A percentile compares a stretch with the other conserved stretches of the same genome.
Evolutionary conservation across 2,888 invertebrate species (phyloP).

Genomic region (Epirrita christyi): DNA sequence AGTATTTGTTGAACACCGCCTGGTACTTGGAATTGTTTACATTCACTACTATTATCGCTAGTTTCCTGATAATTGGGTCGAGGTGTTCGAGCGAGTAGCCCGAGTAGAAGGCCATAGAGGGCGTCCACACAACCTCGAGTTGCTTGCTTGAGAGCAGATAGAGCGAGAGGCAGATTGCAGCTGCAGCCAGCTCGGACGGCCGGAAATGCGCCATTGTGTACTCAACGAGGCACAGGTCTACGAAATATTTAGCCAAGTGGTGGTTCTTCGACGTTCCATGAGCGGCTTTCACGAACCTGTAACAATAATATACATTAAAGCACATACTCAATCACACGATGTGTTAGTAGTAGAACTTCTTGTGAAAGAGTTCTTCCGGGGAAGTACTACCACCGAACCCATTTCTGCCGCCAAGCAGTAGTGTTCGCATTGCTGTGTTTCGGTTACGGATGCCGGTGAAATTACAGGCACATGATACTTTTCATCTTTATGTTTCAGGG

Average conservation of each 20-base stretch:
- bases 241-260: conserved; percentile 94
- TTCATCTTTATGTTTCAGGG: too few species aligned
- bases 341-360: too few species aligned
- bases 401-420: too few species aligned
- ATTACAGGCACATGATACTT: too few species aligned
- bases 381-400: too few species aligned
- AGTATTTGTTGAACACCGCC: conserved; percentile 89
- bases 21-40: conserved; percentile 89
- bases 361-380: too few species aligned
- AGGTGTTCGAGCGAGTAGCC: conserved; percentile 89
- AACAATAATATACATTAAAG: conserved; percentile 18
- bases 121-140: conserved; percentile 87
- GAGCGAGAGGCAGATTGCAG: conserved; percentile 90
- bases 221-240: conserved; percentile 93
- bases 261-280: conserved; percentile 87
- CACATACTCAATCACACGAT: too few species aligned
- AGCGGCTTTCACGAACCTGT: conserved; percentile 85
- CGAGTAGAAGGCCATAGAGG: conserved; percentile 90
- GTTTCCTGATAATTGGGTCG: conserved; percentile 86
- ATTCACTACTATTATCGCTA: conserved; percentile 88
- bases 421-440: too few species aligned
- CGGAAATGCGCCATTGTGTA: conserved; percentile 90
- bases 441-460: too few species aligned
- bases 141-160: conserved; percentile 81
- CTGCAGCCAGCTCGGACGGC: conserved; percentile 94